Percentiles rank a stretch among this genome's conserved stretches.
Evolutionary conservation across 2,888 invertebrate genomes (phyloP).

Genomic region (Epistrophe grossulariae): DNA sequence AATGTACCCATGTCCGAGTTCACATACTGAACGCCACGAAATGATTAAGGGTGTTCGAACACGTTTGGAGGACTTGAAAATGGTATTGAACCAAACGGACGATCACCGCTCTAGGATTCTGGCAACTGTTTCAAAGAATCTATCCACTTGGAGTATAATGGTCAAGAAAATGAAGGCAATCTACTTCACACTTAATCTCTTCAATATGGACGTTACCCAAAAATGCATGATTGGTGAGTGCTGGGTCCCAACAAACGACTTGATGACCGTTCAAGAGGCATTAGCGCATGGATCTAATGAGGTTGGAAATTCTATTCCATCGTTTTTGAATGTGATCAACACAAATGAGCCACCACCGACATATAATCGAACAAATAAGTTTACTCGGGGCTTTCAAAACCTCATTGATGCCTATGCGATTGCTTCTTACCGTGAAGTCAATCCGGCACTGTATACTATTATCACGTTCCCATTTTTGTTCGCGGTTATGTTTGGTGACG

Average conservation of each 20-base stretch:
- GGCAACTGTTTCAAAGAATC: slow-evolving; percentile 69
- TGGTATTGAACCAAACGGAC: slow-evolving; percentile 90
- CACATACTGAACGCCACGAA: slow-evolving; percentile 88
- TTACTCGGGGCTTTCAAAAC: slow-evolving; percentile 91
- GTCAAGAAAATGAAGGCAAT: slow-evolving; percentile 93
- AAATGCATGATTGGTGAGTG: slow-evolving; percentile 94
- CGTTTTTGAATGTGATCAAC: slow-evolving; percentile 90
- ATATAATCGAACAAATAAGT: slow-evolving; percentile 94
- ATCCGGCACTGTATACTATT: slow-evolving; percentile 94
- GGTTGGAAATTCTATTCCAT: slow-evolving; percentile 92
- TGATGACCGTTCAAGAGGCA: slow-evolving; percentile 89
- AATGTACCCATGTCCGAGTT: slow-evolving; percentile 93
- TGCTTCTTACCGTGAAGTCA: slow-evolving; percentile 96
- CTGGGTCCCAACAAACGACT: slow-evolving; percentile 90
- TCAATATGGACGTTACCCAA: slow-evolving; percentile 93
- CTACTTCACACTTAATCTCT: slow-evolving; percentile 94
- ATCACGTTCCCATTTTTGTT: slow-evolving; percentile 97
- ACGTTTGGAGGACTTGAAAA: slow-evolving; percentile 89
- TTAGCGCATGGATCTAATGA: slow-evolving; percentile 91
- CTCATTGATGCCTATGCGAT: slow-evolving; percentile 97
- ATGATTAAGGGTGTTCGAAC: slow-evolving; percentile 90
- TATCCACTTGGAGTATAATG: slow-evolving; percentile 89
- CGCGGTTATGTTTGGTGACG: slow-evolving; percentile 98
- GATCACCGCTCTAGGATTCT: slow-evolving; percentile 91
- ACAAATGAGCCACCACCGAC: slow-evolving; percentile 88